Evolutionary conservation across 2,113 vertebrate genomes (phyloP).

Genomic region (Myrmecophaga tridactyla): DNA sequence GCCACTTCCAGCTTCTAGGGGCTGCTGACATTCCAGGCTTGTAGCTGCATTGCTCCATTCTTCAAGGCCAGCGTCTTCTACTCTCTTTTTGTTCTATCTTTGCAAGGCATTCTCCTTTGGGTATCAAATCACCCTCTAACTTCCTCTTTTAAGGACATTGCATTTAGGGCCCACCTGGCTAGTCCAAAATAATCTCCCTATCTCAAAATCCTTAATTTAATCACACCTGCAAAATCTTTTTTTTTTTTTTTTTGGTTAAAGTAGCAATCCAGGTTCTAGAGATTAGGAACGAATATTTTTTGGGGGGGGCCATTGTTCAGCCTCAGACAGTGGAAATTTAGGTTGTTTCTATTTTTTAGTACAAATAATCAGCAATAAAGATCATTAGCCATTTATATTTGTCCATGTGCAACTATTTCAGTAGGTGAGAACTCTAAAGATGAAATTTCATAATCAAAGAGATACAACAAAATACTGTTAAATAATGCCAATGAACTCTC

Average conservation of each 20-base stretch:
- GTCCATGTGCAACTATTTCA: not conserved
- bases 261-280: not conserved
- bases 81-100: not conserved
- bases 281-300: not conserved
- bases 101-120: not conserved
- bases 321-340: not conserved
- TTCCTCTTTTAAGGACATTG: not conserved
- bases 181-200: not conserved
- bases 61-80: not conserved
- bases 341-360: not conserved
- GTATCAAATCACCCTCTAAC: not conserved
- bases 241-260: not conserved
- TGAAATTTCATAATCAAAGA: constrained; percentile 4
- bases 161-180: not conserved
- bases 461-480: not conserved
- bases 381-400: not conserved
- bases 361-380: not conserved
- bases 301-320: rapidly evolving
- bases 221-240: not conserved
- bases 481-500: not conserved
- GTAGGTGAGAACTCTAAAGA: not conserved
- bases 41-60: not conserved
- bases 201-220: not conserved
- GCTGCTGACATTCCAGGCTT: not conserved
- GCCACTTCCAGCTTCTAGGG: not conserved